A percentile compares a stretch with the other conserved stretches of the same genome.
Conservation (phyloP, 2,888 invertebrate genomes). For the Acrobasis repandana region DNA sequence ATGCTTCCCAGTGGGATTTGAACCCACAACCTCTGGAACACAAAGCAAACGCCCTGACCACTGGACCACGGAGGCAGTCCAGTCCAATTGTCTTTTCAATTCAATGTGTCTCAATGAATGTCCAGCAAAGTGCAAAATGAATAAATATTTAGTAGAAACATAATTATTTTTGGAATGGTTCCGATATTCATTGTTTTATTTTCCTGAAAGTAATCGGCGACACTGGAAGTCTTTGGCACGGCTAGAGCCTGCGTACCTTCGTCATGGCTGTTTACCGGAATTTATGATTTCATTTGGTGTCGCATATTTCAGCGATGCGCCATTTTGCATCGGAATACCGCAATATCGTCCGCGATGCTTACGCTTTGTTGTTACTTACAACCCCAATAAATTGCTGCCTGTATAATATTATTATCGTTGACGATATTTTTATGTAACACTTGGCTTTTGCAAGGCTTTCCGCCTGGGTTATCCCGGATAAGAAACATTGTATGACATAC, state of each 20-base stretch:
- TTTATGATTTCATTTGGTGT: slow-evolving; percentile 79
- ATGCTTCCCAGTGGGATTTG: too few species aligned
- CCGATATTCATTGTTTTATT: not conserved
- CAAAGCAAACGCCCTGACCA: too few species aligned
- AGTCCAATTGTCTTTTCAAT: too few species aligned
- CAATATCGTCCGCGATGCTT: slow-evolving; percentile 56
- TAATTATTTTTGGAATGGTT: not conserved
- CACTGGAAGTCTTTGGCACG: slow-evolving; percentile 8
- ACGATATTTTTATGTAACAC: slow-evolving; percentile 9
- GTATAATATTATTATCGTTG: slow-evolving; percentile 21
- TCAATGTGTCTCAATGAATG: too few species aligned
- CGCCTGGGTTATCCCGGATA: not conserved
- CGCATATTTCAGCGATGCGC: slow-evolving; percentile 70
- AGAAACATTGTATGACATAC: not conserved
- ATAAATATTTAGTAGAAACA: not conserved
- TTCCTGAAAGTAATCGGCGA: not conserved
- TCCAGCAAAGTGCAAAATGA: too few species aligned
- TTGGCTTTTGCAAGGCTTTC: slow-evolving; percentile 6
- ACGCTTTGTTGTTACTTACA: slow-evolving; percentile 52
- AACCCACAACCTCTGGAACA: too few species aligned
- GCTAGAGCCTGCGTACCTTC: slow-evolving; percentile 8
- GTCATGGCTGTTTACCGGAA: slow-evolving; percentile 43
- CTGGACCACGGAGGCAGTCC: too few species aligned
- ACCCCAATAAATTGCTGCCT: slow-evolving; percentile 28
- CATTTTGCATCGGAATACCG: slow-evolving; percentile 67